Evolutionary conservation across 1,140 invertebrate genomes (phyloP), one percentile per base, ranked within the genome.

Genomic region (Drosophila nasuta): DNA sequence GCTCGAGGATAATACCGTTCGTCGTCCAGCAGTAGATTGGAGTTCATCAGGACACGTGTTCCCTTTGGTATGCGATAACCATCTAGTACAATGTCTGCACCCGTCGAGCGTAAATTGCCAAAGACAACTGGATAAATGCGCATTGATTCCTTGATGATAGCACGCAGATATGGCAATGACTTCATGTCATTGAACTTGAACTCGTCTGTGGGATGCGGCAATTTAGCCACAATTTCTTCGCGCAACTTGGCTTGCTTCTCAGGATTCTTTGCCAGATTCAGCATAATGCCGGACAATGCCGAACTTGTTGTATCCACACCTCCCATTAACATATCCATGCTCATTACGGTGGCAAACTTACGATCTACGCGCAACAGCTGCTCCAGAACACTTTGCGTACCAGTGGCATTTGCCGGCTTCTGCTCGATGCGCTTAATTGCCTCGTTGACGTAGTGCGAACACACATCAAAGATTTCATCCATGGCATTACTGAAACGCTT

Each of bases 91-190:
- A 96, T 94, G 80, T 98, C 95, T 41, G 95, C 94, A 58, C 96
- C 95, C 59, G 96, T 94, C 64, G 95, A 95, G 72, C 97, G 94
- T 5, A 95, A 95, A 81, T 98, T 96, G 41, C 96, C 97, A 63
- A 97, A 94, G n/a, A 97, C 96, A 3, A 97, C 96, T n/a, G 97
- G 97, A 92, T 96, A 96, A 91, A 98, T 94, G 88, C 96, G 93
- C 30, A 97, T 93, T 15, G 95, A 95, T 60, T 94, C 94, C 69
- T 93, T 94, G 30, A 94, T 93, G 60, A 93, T 93, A 7, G 93
- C 93, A 82, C 94, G 93, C 45, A 94, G 81, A 72, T 94, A 94
- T 6, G 93, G 93, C 15, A 91, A 58, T 5, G 73, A 75, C 35
- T 77, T 82, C 77, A 91, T 71, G 6, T 92, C 93, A 2, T 80